phyloP scores from a whole-genome alignment of 2,888 invertebrate genomes.

The Drosophila fungiperda region DNA sequence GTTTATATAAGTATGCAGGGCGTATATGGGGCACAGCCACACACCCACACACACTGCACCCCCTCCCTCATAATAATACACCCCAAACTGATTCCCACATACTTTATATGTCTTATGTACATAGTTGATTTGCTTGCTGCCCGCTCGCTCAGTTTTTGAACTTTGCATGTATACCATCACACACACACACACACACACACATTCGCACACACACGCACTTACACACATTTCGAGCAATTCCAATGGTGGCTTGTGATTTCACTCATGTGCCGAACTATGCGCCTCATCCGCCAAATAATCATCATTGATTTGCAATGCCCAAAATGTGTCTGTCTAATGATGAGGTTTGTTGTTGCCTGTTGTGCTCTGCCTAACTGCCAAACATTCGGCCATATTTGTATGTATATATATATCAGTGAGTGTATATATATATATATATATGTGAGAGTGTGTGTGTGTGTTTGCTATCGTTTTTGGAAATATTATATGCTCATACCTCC shows the following conservation, averaged over 20 bases:
- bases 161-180: conserved; percentile 27
- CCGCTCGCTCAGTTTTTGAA: conserved; percentile 53
- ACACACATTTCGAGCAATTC: conserved; percentile 33
- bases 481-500: conserved; percentile 83
- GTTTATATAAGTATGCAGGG: conserved; percentile 29
- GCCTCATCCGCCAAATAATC: conserved; percentile 43
- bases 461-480: conserved; percentile 82
- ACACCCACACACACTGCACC: background rate
- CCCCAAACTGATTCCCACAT: conserved; percentile 35
- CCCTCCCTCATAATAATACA: conserved; percentile 19
- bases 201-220: conserved; percentile 13
- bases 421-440: conserved; percentile 17
- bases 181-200: conserved; percentile 18
- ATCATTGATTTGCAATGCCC: conserved; percentile 75
- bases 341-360: conserved; percentile 73
- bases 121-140: conserved; percentile 78
- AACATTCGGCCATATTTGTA: conserved; percentile 60
- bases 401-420: conserved; percentile 22
- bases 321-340: conserved; percentile 70
- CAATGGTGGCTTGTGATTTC: conserved; percentile 69
- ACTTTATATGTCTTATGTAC: conserved; percentile 79
- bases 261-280: conserved; percentile 62
- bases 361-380: conserved; percentile 74
- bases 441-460: conserved; percentile 56
- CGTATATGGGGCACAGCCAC: conserved; percentile 15